phyloP scores from a whole-genome alignment of 2,113 vertebrate genomes.

The Marcusenius ussheri region DNA sequence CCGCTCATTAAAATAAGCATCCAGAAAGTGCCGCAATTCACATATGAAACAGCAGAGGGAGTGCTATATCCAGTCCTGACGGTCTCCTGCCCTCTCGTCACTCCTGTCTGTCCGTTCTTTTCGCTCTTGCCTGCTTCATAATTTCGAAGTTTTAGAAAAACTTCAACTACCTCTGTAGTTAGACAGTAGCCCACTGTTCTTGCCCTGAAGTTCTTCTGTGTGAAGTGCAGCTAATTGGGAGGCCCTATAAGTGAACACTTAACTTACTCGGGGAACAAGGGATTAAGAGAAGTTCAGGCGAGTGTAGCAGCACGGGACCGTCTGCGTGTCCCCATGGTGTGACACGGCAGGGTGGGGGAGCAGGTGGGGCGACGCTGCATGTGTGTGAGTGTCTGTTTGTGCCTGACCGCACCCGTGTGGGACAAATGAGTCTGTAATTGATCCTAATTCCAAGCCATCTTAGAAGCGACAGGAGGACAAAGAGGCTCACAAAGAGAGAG shows the following conservation, averaged over 20 bases:
- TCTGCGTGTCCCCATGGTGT: background rate
- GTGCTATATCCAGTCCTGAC: background rate
- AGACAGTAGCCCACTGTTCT: background rate
- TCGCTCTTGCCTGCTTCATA: background rate
- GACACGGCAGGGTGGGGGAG: background rate
- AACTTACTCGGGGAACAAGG: background rate
- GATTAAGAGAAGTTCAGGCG: background rate
- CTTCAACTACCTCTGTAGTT: background rate
- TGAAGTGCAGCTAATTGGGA: background rate
- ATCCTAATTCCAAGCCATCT: constrained; percentile 23
- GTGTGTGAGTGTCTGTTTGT: constrained; percentile 5
- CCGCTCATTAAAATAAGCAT: background rate
- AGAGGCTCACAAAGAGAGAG: constrained; percentile 9
- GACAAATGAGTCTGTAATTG: constrained; percentile 25
- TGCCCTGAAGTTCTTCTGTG: background rate
- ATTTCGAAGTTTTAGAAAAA: background rate
- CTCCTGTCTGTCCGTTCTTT: background rate
- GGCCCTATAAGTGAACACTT: background rate
- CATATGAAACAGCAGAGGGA: constrained; percentile 12
- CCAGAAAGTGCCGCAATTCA: background rate
- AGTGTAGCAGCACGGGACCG: background rate
- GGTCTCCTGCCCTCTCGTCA: background rate
- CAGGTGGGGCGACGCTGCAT: background rate
- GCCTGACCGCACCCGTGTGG: constrained; percentile 10
- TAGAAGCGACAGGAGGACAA: constrained; percentile 15